Percentiles rank a stretch among this genome's conserved stretches.
Evolutionary conservation across 2,888 invertebrate species (phyloP).

Genomic region (Cordilura impudica): DNA sequence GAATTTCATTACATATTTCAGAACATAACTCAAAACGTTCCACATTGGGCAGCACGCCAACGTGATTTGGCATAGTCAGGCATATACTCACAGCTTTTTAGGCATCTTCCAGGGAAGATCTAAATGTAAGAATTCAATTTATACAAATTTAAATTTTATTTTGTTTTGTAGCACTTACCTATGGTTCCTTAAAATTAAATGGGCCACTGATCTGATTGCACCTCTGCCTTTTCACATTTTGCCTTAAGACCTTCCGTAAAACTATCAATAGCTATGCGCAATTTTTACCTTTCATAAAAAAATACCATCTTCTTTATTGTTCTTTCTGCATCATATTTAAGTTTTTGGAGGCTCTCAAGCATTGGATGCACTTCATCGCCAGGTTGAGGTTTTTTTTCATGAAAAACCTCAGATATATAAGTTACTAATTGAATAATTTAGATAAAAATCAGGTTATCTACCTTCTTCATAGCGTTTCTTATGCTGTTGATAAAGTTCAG

Average conservation of each 20-base stretch:
- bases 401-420: conserved; percentile 81
- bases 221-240: conserved; percentile 82
- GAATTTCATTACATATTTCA: conserved; percentile 84
- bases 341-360: conserved; percentile 91
- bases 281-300: conserved; percentile 97
- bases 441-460: no score
- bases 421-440: neutral
- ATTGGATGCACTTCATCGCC: conserved; percentile 88
- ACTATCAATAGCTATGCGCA: conserved; percentile 89
- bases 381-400: conserved; percentile 86
- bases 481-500: no score
- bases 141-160: neutral
- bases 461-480: no score
- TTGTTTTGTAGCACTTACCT: conserved; percentile 73
- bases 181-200: conserved; percentile 90
- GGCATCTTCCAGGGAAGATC: conserved; percentile 88
- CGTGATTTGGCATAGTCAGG: conserved; percentile 88
- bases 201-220: conserved; percentile 93
- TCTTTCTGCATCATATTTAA: conserved; percentile 96
- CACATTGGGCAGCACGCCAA: conserved; percentile 85
- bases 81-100: conserved; percentile 87
- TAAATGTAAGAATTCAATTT: conserved; percentile 25
- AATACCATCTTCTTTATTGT: conserved; percentile 97
- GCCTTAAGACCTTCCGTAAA: conserved; percentile 94
- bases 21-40: conserved; percentile 85